Percentiles rank a stretch among this genome's conserved stretches.
These are phyloP conservation scores for Percopsis transmontana DNA, from an alignment of 2,113 vertebrate genomes.

Conservation along the genomic window DNA sequence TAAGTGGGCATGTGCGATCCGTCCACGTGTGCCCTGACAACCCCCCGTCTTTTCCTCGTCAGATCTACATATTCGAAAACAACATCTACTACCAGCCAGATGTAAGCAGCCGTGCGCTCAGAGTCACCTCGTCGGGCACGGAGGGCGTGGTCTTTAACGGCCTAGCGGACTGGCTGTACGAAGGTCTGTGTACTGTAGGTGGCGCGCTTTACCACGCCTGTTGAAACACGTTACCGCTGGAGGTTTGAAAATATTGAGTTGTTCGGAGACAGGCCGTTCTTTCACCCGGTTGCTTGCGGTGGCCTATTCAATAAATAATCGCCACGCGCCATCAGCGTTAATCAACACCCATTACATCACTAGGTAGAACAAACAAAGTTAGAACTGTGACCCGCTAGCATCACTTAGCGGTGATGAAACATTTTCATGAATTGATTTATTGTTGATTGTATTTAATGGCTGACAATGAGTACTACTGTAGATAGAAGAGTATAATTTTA, in stretches of 20 bases:
- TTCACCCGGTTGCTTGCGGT: too few species aligned
- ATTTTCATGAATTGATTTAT: slow-evolving; percentile 11
- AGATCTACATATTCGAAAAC: slow-evolving; percentile 99
- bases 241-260: background rate
- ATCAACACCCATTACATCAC: slow-evolving; percentile 33
- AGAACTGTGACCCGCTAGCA: background rate
- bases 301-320: too few species aligned
- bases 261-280: background rate
- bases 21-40: too few species aligned
- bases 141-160: slow-evolving; percentile 94
- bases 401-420: background rate
- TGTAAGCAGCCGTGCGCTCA: slow-evolving; percentile 88
- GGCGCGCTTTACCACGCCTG: background rate
- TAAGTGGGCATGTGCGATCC: background rate
- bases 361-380: slow-evolving; percentile 26
- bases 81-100: slow-evolving; percentile 98
- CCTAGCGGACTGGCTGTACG: slow-evolving; percentile 94
- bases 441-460: slow-evolving; percentile 5
- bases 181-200: slow-evolving; percentile 79
- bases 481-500: background rate
- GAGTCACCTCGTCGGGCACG: slow-evolving; percentile 93
- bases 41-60: background rate
- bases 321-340: too few species aligned
- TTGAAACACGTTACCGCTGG: background rate
- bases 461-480: background rate